These are phyloP conservation scores for Lateolabrax maculatus DNA, from an alignment of 2,797 vertebrate species.

Conservation along the genomic window DNA sequence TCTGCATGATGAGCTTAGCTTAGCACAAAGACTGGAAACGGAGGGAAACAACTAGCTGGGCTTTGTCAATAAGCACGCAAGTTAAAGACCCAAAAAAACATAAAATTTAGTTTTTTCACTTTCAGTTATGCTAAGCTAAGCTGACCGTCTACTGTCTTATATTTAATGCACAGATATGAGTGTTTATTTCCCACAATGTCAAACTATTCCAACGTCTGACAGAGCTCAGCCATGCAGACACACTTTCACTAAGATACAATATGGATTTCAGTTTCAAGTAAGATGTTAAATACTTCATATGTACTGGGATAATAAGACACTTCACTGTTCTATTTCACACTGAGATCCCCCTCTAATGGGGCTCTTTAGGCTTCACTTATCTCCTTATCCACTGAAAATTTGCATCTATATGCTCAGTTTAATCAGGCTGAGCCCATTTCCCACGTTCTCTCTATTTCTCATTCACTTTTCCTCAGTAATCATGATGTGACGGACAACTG, in stretches of 20 bases:
- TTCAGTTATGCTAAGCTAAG: constrained; percentile 6
- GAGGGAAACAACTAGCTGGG: too few relatives aligned
- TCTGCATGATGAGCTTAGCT: not conserved
- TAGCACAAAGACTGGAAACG: not conserved
- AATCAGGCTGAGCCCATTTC: constrained; percentile 52
- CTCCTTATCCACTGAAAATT: constrained; percentile 53
- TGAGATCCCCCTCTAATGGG: constrained; percentile 50
- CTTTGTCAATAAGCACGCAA: too few relatives aligned
- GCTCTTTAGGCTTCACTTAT: constrained; percentile 60
- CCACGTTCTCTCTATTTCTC: constrained; percentile 27
- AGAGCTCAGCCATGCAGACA: not conserved
- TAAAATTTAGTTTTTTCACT: too few relatives aligned
- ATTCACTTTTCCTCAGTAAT: constrained; percentile 37
- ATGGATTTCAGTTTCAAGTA: constrained; percentile 2
- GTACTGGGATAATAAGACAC: constrained; percentile 61
- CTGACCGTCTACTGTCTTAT: not conserved
- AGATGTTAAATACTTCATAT: constrained; percentile 56
- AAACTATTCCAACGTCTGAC: not conserved
- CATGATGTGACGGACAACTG: constrained; percentile 43
- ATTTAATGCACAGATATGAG: not conserved
- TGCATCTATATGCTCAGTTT: constrained; percentile 64
- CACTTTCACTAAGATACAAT: not conserved
- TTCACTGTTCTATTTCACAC: constrained; percentile 60
- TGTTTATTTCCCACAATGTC: too few relatives aligned
- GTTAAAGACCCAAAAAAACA: too few relatives aligned